phyloP scores from a whole-genome alignment of 2,797 vertebrate species.

The Sciurus carolinensis region DNA sequence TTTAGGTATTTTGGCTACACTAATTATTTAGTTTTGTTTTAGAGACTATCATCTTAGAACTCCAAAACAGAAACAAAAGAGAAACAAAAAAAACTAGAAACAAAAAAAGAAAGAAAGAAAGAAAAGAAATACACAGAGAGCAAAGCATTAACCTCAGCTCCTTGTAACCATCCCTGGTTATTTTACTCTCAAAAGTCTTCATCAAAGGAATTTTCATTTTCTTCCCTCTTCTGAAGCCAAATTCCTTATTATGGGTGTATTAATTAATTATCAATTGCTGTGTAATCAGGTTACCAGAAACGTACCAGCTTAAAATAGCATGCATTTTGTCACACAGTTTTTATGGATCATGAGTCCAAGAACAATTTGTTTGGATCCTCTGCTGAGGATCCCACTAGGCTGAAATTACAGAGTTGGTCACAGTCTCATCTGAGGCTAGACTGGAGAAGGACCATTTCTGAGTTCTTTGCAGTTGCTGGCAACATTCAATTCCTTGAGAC shows the following conservation, averaged over 20 bases:
- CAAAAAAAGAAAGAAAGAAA: neutral
- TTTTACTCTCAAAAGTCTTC: neutral
- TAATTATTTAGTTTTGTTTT: slow-evolving; percentile 18
- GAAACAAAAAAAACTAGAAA: slow-evolving; percentile 5
- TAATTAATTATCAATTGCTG: neutral
- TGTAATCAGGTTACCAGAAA: slow-evolving; percentile 1
- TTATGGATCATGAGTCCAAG: neutral
- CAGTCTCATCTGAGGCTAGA: neutral
- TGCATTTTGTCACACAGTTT: neutral
- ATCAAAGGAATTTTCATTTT: neutral
- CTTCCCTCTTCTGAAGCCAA: slow-evolving; percentile 6
- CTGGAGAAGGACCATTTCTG: neutral
- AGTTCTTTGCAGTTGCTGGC: neutral
- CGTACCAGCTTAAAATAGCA: neutral
- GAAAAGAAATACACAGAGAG: neutral
- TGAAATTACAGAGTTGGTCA: neutral
- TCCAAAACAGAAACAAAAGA: slow-evolving; percentile 45
- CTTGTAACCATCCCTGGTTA: neutral
- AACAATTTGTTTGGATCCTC: neutral
- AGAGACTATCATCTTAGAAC: slow-evolving; percentile 25
- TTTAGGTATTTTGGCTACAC: neutral
- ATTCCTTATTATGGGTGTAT: neutral
- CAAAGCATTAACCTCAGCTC: neutral
- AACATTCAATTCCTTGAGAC: neutral
- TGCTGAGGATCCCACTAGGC: neutral